Percentiles rank a stretch among this genome's conserved stretches.
phyloP scores from a whole-genome alignment of 2,888 invertebrate species.

The Nezara viridula region DNA sequence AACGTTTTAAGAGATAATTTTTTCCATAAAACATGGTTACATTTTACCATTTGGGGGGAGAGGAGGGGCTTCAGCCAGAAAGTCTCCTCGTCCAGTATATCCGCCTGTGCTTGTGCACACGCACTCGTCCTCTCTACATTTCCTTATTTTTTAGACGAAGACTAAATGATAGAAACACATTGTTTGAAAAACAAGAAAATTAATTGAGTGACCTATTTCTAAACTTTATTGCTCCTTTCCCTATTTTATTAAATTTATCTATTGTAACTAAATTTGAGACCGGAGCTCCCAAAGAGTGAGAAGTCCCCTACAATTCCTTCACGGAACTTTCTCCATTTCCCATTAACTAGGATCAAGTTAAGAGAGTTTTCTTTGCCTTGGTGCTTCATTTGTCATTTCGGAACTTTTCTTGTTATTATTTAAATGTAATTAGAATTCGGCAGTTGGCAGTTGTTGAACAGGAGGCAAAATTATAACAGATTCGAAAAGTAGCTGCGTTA shows the following conservation, averaged over 20 bases:
- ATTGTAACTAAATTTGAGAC: neutral
- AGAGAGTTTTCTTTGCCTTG: neutral
- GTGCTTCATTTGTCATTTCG: constrained; percentile 2
- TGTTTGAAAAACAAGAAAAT: neutral
- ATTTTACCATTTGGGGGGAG: too few relatives aligned
- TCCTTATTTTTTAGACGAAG: too few relatives aligned
- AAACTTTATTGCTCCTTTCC: neutral
- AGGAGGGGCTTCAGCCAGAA: too few relatives aligned
- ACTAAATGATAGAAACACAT: too few relatives aligned
- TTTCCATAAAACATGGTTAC: too few relatives aligned
- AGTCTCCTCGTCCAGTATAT: too few relatives aligned
- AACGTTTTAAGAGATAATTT: too few relatives aligned
- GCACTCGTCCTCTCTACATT: too few relatives aligned
- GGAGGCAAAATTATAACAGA: neutral
- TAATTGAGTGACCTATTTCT: neutral
- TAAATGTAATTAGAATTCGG: neutral
- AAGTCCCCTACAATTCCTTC: neutral
- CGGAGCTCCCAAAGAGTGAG: neutral
- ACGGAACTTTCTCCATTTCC: neutral
- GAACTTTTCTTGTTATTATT: constrained; percentile 23
- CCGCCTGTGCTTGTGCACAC: too few relatives aligned
- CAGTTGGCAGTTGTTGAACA: neutral
- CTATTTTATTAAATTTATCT: neutral
- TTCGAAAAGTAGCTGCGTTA: neutral
- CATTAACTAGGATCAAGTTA: constrained; percentile 12